phyloP scores from a whole-genome alignment of 2,797 vertebrate species.

The Poliocrania exsul region DNA sequence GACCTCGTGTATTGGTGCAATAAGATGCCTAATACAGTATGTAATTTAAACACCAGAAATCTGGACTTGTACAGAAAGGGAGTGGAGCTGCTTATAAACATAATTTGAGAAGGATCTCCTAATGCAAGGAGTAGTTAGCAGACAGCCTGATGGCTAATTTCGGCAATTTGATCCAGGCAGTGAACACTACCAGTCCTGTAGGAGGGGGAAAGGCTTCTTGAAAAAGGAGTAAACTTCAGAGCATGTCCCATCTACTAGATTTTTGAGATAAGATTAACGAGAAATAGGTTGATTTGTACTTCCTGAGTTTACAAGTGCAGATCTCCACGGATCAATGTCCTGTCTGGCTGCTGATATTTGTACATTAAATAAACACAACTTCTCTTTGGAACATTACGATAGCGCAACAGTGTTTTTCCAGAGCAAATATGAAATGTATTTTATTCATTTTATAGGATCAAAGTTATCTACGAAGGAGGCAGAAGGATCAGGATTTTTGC shows the following conservation, averaged over 20 bases:
- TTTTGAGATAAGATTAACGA: conserved; percentile 54
- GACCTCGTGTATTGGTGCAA: background rate
- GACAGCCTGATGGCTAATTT: background rate
- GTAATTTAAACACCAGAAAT: conserved; percentile 21
- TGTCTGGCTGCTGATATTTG: background rate
- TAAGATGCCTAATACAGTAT: background rate
- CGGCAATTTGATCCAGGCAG: conserved; percentile 4
- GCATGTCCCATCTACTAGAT: background rate
- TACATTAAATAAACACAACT: background rate
- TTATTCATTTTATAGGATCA: background rate
- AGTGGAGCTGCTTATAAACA: background rate
- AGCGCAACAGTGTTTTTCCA: background rate
- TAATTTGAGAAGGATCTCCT: conserved; percentile 23
- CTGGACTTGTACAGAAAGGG: background rate
- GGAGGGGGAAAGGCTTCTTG: background rate
- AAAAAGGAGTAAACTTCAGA: background rate
- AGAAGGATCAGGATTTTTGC: background rate
- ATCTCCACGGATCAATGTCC: background rate
- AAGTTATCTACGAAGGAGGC: background rate
- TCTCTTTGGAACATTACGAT: background rate
- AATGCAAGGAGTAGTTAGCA: background rate
- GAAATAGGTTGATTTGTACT: conserved; percentile 54
- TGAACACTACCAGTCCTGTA: background rate
- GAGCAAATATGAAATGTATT: background rate
- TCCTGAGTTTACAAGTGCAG: conserved; percentile 62